These are phyloP conservation scores for Chrysogorgia sp. DNA, from an alignment of 92 coral and sea anemone genomes.

Conservation along the genomic window DNA sequence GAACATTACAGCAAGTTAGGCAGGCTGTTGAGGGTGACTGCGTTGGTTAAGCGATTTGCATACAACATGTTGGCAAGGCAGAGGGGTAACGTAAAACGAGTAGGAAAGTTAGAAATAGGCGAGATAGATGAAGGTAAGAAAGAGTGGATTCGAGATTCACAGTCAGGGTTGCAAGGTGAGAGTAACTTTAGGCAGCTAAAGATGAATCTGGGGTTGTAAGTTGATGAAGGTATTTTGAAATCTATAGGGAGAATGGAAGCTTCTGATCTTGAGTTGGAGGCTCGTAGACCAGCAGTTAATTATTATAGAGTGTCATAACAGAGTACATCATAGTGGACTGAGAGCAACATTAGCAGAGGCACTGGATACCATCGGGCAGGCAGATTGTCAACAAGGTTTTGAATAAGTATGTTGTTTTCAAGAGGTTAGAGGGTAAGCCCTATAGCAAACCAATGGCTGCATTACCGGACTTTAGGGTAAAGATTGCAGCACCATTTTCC, in stretches of 20 bases:
- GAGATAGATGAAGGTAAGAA: slow-evolving; percentile 20
- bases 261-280: slow-evolving; percentile 32
- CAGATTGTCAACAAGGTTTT: slow-evolving; percentile 10
- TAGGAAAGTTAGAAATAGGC: slow-evolving; percentile 23
- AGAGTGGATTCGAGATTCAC: slow-evolving; percentile 17
- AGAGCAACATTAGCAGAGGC: slow-evolving; percentile 23
- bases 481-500: neutral
- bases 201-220: slow-evolving; percentile 7
- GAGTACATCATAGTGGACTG: slow-evolving; percentile 28
- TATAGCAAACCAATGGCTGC: slow-evolving; percentile 13
- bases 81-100: too few relatives aligned
- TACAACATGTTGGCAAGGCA: too few relatives aligned
- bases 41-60: too few relatives aligned
- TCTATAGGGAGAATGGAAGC: slow-evolving; percentile 19
- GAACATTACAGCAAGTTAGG: too few relatives aligned
- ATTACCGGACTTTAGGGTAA: slow-evolving; percentile 33
- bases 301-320: slow-evolving; percentile 14
- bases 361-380: slow-evolving; percentile 20
- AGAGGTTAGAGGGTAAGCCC: slow-evolving; percentile 5
- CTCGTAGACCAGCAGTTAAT: slow-evolving; percentile 29
- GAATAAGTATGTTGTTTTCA: neutral
- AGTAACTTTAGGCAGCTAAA: slow-evolving; percentile 36
- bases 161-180: slow-evolving; percentile 10
- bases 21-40: too few relatives aligned
- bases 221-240: slow-evolving; percentile 4